Conservation (phyloP, 35 echinoderm and acorn worm species). For the Hemicentrotus pulcherrimus region DNA sequence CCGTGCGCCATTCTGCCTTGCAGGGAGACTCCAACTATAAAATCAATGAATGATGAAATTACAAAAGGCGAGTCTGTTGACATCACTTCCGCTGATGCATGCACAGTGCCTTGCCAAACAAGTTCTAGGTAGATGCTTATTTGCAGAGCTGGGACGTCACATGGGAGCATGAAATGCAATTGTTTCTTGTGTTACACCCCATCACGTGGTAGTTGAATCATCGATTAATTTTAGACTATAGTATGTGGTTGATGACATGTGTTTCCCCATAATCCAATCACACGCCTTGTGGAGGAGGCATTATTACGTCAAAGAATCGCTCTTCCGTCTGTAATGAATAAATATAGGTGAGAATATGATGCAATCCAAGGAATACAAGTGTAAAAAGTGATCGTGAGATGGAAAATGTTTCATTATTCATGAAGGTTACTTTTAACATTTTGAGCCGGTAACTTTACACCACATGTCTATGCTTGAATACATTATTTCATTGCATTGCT, state of each 20-base stretch:
- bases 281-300: neutral
- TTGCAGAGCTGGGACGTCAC: neutral
- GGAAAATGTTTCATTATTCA: neutral
- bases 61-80: neutral
- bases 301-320: neutral
- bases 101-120: neutral
- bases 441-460: too few species aligned
- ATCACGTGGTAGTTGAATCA: neutral
- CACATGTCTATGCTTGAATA: too few species aligned
- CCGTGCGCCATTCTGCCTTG: neutral
- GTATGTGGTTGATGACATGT: neutral
- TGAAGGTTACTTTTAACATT: too few species aligned
- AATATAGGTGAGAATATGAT: neutral
- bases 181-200: neutral
- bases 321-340: neutral
- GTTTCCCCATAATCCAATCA: neutral
- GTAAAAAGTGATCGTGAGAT: neutral
- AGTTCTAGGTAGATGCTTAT: neutral
- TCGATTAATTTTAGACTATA: neutral
- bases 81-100: neutral
- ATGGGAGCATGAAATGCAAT: neutral
- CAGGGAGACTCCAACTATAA: neutral
- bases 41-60: conserved; percentile 7
- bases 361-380: neutral
- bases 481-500: too few species aligned